Evolutionary conservation across 2,888 invertebrate species (phyloP), one percentile per base, ranked within the genome.

Genomic region (Amphipoea lucens): DNA sequence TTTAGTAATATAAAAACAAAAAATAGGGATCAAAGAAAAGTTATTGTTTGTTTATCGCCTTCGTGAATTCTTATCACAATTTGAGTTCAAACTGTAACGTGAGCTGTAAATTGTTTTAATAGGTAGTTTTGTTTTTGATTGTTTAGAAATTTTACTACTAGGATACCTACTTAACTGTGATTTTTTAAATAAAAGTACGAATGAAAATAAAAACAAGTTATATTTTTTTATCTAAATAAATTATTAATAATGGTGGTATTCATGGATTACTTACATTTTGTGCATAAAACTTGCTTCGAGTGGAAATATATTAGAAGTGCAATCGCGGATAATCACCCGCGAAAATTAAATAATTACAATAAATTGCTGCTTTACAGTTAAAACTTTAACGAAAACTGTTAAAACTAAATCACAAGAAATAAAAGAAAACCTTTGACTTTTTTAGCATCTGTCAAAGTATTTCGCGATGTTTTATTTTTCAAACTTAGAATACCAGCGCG

Each of bases 401-500:
- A 42, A 71, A 82, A 81, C 20, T 54, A 57, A 17, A 14, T 51
- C 73, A 78, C 68, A 62, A 36, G 78, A 23, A 79, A 72, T 45
- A 81, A 84, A 75, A 84, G 65, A 70, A 68, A 71, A 62, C 12
- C 29, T 11, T 45, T 3, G 0, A 4, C 60, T 75, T 79, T 78
- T 83, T 63, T 71, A 67, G 57, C 57, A 48, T 79, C 62, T 71
- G 71, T 78, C 71, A 81, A 79, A 82, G 29, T 83, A 40, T 81
- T 82, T 81, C 89, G 88, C 91, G 91, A 90, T 90, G 84, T 90
- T 86, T 89, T 86, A 79, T 84, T 84, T 75, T 85, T 88, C 89
- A 89, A 85, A 85, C 72, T 77, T 76, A 82, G 83, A 90, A 90
- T 82, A 88, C 83, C 66, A 83, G 79, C 94, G 93, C 94, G 93